Conservation (phyloP, 1,140 invertebrate genomes). For the Anastatus disparis region DNA sequence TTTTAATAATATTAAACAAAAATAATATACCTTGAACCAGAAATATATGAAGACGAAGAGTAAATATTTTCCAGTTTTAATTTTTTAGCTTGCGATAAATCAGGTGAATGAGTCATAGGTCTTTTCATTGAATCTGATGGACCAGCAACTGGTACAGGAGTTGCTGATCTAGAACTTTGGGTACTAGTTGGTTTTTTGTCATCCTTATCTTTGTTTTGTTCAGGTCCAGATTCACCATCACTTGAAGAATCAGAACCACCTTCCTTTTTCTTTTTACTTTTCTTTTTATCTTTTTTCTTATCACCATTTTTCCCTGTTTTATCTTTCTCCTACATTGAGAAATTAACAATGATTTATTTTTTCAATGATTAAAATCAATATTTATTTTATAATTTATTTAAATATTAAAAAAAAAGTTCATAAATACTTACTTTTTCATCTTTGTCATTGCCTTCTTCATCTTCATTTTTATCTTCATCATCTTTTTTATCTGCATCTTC, state of each 20-base stretch:
- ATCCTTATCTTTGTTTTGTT: constrained; percentile 69
- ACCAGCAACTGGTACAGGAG: constrained; percentile 66
- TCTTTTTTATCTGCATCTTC: constrained; percentile 76
- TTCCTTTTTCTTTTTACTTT: constrained; percentile 61
- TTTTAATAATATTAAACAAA: neutral
- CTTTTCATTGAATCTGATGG: constrained; percentile 60
- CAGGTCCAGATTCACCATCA: constrained; percentile 79
- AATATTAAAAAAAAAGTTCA: neutral
- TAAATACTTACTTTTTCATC: constrained; percentile 70
- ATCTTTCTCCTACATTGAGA: constrained; percentile 59
- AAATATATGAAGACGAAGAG: constrained; percentile 60
- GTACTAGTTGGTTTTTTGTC: constrained; percentile 63
- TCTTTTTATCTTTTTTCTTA: constrained; percentile 59
- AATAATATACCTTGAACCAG: constrained; percentile 59
- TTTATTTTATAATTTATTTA: neutral
- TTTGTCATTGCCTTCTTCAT: constrained; percentile 73
- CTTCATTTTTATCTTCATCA: constrained; percentile 71
- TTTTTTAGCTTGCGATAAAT: constrained; percentile 71
- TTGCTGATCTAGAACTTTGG: constrained; percentile 74
- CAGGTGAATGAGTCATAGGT: constrained; percentile 66
- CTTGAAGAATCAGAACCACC: constrained; percentile 76
- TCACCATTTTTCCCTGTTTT: constrained; percentile 48
- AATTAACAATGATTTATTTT: constrained; percentile 8
- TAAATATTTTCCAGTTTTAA: constrained; percentile 69
- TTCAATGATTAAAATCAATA: constrained; percentile 11